Conservation (phyloP, 2,797 vertebrate genomes). For the Lutjanus campechanus region DNA sequence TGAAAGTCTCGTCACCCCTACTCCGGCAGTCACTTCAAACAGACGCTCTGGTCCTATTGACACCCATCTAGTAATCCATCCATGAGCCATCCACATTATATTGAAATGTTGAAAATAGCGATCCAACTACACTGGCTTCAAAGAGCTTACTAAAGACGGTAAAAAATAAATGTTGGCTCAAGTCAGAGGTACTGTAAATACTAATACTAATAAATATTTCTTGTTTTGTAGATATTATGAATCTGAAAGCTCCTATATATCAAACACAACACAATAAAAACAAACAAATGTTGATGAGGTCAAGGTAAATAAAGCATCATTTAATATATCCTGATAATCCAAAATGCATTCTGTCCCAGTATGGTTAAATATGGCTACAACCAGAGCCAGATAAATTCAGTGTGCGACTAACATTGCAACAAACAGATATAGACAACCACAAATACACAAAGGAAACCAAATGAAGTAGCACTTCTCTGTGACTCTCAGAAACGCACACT, state of each 20-base stretch:
- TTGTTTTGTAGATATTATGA: background rate
- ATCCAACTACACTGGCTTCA: background rate
- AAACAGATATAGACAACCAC: background rate
- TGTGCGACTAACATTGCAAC: background rate
- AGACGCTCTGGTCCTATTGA: too few relatives aligned
- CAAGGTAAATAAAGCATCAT: background rate
- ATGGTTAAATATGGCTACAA: too few relatives aligned
- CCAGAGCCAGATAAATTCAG: background rate
- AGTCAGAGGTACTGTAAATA: background rate
- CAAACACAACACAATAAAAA: background rate
- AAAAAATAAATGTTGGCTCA: background rate
- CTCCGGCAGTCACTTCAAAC: too few relatives aligned
- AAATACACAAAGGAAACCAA: slow-evolving; percentile 4
- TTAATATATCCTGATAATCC: background rate
- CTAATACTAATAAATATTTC: too few relatives aligned
- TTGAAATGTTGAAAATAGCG: background rate
- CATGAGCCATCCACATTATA: background rate
- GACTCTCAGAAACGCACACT: slow-evolving; percentile 4
- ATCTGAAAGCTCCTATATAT: background rate
- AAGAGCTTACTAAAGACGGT: background rate
- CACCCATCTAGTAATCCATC: too few relatives aligned
- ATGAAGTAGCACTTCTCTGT: slow-evolving; percentile 24
- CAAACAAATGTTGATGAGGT: background rate
- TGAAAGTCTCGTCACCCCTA: too few relatives aligned
- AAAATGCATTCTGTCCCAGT: background rate